A percentile compares a stretch with the other conserved stretches of the same genome.
Conservation (phyloP, 1,140 invertebrate genomes). For the Pseudomyrmex pallidus region DNA sequence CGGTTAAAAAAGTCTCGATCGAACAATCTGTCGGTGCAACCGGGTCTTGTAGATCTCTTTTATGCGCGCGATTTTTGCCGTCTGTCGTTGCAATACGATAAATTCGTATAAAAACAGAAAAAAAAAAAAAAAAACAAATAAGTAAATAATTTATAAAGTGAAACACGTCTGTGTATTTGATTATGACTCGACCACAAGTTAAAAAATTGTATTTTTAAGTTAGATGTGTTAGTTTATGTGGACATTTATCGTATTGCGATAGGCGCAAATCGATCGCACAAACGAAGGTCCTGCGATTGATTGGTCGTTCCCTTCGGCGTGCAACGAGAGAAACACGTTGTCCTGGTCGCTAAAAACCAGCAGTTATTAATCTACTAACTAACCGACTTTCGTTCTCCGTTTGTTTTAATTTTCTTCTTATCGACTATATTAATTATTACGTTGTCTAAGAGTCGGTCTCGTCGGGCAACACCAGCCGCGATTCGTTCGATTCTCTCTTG, state of each 20-base stretch:
- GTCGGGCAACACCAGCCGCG: not conserved
- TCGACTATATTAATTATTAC: constrained; percentile 38
- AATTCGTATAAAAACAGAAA: constrained; percentile 4
- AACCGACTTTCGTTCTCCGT: constrained; percentile 42
- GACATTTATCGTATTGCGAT: constrained; percentile 24
- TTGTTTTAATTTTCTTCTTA: constrained; percentile 15
- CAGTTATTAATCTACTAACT: constrained; percentile 13
- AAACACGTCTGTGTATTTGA: not conserved
- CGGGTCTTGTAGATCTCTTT: not conserved
- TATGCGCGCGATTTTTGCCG: constrained; percentile 14
- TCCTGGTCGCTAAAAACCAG: constrained; percentile 34
- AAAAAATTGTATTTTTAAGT: not conserved
- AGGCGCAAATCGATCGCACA: constrained; percentile 22
- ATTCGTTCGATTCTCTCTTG: constrained; percentile 26
- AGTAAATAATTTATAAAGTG: not conserved
- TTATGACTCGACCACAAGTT: not conserved
- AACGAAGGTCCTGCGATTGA: constrained; percentile 40
- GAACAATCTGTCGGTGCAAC: not conserved
- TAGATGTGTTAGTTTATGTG: not conserved
- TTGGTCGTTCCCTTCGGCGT: constrained; percentile 45
- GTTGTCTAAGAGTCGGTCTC: constrained; percentile 48
- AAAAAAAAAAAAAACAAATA: too few relatives aligned
- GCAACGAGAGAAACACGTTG: constrained; percentile 32
- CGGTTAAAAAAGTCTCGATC: not conserved
- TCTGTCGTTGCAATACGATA: constrained; percentile 10